A percentile compares a stretch with the other conserved stretches of the same genome.
phyloP scores from a whole-genome alignment of 2,797 vertebrate species.

The Prunella strophiata region DNA sequence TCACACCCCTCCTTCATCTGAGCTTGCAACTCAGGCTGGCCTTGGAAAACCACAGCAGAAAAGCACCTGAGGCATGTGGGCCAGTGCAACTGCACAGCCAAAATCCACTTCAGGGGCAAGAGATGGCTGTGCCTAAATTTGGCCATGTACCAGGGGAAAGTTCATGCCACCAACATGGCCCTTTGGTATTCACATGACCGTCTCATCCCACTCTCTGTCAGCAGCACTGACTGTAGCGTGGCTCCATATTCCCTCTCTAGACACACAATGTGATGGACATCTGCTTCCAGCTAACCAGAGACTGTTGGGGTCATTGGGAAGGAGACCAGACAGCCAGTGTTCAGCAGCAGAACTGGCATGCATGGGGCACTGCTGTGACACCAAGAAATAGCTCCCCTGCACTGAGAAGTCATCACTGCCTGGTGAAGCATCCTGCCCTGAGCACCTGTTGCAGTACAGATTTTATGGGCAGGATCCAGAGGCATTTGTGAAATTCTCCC shows the following conservation, averaged over 20 bases:
- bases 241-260: not conserved
- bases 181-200: not conserved
- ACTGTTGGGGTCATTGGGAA: not conserved
- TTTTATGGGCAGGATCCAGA: not conserved
- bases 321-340: not conserved
- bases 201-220: not conserved
- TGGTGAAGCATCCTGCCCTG: not conserved
- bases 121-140: not conserved
- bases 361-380: not conserved
- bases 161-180: not conserved
- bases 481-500: not conserved
- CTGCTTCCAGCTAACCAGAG: not conserved
- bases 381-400: not conserved
- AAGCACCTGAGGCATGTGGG: not conserved
- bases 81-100: not conserved
- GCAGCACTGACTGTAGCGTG: not conserved
- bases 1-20: not conserved
- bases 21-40: not conserved
- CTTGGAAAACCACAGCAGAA: not conserved
- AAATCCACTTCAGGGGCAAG: not conserved
- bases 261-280: not conserved
- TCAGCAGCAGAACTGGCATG: not conserved
- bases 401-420: not conserved
- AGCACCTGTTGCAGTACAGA: accelerated
- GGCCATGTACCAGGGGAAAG: not conserved